phyloP scores from a whole-genome alignment of 2,113 vertebrate species.

The Pomatostomus ruficeps region DNA sequence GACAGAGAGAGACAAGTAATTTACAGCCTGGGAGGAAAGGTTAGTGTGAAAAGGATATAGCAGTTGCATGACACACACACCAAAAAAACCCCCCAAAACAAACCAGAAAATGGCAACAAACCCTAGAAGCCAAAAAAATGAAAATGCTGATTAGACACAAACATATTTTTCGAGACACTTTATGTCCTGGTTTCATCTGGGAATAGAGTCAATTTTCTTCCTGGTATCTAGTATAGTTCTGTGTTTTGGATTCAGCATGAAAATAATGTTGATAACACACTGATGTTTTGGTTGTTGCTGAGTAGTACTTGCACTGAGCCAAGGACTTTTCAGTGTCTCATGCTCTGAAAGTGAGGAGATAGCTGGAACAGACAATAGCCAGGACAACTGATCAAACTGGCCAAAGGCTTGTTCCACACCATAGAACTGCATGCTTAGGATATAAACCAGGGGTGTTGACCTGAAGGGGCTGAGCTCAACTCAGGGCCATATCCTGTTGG shows the following conservation, averaged over 20 bases:
- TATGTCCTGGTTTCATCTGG: background rate
- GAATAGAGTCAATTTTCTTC: background rate
- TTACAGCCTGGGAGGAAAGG: background rate
- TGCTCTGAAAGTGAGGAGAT: background rate
- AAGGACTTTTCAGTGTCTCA: background rate
- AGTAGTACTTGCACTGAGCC: background rate
- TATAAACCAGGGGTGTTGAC: background rate
- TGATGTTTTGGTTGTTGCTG: background rate
- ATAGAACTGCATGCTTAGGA: background rate
- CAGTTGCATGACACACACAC: background rate
- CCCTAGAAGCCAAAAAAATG: background rate
- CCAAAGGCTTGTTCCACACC: background rate
- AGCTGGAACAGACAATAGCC: background rate
- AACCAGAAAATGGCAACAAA: accelerated
- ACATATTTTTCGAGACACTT: background rate
- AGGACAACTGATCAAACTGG: background rate
- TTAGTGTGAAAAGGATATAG: background rate
- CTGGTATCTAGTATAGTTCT: background rate
- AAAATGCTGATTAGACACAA: background rate
- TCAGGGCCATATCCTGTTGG: background rate
- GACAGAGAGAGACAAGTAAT: background rate
- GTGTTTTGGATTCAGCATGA: background rate
- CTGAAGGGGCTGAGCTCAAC: background rate
- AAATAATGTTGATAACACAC: background rate
- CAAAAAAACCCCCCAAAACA: accelerated